Conservation (phyloP, 2,797 vertebrate genomes). For the Cryptoprocta ferox region DNA sequence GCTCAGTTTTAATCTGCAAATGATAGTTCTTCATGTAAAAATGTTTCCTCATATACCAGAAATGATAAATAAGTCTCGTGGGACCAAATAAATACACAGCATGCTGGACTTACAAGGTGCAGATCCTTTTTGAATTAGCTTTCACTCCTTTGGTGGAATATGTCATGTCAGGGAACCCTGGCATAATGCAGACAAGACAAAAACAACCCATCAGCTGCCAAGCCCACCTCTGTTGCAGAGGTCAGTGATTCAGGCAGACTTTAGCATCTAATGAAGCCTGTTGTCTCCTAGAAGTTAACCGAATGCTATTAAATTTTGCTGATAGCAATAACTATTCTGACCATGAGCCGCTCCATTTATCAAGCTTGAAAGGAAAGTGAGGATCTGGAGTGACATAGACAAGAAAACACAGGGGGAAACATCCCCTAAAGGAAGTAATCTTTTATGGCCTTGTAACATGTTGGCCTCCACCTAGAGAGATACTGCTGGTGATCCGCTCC, state of each 20-base stretch:
- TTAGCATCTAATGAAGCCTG: conserved; percentile 62
- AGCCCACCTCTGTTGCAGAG: not conserved
- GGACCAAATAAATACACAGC: conserved; percentile 71
- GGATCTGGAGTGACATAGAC: conserved; percentile 14
- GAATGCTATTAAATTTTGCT: conserved; percentile 74
- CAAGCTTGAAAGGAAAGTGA: conserved; percentile 70
- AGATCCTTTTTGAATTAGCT: conserved; percentile 54
- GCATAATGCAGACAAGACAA: not conserved
- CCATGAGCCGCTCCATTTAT: conserved; percentile 73
- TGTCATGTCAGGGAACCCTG: not conserved
- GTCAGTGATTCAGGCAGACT: conserved; percentile 46
- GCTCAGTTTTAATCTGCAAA: conserved; percentile 58
- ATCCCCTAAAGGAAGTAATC: not conserved
- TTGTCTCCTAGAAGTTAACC: conserved; percentile 77
- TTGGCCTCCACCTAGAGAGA: not conserved
- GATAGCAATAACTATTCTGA: conserved; percentile 70
- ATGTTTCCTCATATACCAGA: not conserved
- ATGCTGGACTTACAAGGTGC: conserved; percentile 30
- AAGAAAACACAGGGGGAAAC: conserved; percentile 11
- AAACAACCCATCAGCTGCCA: not conserved
- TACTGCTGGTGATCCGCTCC: not conserved
- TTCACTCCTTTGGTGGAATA: conserved; percentile 24
- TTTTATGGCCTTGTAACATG: conserved; percentile 37
- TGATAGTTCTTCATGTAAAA: conserved; percentile 51
- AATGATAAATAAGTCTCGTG: conserved; percentile 62